Evolutionary conservation across 2,888 invertebrate species (phyloP).

Genomic region (Leptogaster cylindrica): DNA sequence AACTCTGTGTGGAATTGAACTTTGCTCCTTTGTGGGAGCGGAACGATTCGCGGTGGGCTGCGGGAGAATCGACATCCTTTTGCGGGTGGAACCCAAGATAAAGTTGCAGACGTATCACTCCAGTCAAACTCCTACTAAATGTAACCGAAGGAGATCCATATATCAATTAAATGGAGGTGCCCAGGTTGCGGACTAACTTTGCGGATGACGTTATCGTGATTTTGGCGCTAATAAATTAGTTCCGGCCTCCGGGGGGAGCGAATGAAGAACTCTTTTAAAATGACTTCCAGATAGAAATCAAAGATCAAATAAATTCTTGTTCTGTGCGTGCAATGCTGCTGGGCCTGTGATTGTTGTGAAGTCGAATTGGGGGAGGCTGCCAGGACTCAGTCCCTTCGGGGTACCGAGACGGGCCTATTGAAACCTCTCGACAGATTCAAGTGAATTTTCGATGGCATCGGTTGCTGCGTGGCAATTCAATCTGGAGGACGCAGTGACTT

Average conservation of each 20-base stretch:
- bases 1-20: too few relatives aligned
- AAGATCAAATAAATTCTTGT: constrained; percentile 36
- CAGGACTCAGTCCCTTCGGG: constrained; percentile 6
- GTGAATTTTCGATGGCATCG: constrained; percentile 20
- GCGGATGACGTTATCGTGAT: neutral
- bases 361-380: neutral
- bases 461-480: constrained; percentile 17
- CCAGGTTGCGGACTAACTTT: neutral
- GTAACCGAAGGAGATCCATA: neutral
- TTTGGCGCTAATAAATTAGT: constrained; percentile 26
- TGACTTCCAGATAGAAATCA: constrained; percentile 31
- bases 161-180: neutral
- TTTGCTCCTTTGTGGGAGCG: too few relatives aligned
- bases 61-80: too few relatives aligned
- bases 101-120: constrained; percentile 9
- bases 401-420: neutral
- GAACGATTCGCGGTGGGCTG: too few relatives aligned
- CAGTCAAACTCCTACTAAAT: constrained; percentile 1
- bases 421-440: constrained; percentile 17
- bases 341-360: neutral
- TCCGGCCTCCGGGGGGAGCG: neutral
- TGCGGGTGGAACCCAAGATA: constrained; percentile 11
- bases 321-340: constrained; percentile 8
- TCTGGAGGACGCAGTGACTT: constrained; percentile 14
- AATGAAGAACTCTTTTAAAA: constrained; percentile 29